These are phyloP conservation scores for Triops cancriformis DNA, from an alignment of 1,140 invertebrate species.

Conservation along the genomic window DNA sequence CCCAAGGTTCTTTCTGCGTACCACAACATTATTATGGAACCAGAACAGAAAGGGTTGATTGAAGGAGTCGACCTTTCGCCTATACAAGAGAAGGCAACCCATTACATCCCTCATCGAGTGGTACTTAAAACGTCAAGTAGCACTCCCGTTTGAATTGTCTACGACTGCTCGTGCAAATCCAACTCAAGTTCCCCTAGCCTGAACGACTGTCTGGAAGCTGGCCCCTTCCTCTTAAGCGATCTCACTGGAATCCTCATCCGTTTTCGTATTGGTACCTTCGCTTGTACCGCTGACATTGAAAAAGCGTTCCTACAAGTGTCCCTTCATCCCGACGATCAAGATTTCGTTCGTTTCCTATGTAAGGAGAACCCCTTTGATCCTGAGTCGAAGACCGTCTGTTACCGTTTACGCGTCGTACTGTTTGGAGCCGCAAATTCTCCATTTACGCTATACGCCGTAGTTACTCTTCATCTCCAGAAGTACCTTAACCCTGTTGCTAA, in stretches of 20 bases:
- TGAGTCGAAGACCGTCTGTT: background rate
- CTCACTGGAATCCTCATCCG: too few species aligned
- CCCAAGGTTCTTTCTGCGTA: background rate
- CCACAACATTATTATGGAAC: constrained; percentile 13
- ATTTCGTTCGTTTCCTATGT: constrained; percentile 22
- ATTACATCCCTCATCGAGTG: too few species aligned
- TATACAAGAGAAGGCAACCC: too few species aligned
- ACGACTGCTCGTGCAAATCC: constrained; percentile 20
- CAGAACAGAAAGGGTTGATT: background rate
- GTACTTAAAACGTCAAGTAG: constrained; percentile 4
- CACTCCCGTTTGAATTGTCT: constrained; percentile 3
- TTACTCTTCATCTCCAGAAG: background rate
- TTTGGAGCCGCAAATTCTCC: too few species aligned
- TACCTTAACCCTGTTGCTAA: background rate
- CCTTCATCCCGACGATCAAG: too few species aligned
- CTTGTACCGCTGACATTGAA: too few species aligned
- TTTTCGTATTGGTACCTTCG: too few species aligned
- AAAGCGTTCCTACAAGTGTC: too few species aligned
- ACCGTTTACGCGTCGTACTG: constrained; percentile 15
- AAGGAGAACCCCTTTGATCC: constrained; percentile 14
- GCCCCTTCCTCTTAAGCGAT: too few species aligned
- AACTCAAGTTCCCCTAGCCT: too few species aligned
- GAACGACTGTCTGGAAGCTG: too few species aligned
- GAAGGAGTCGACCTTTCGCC: background rate
- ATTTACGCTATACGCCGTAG: constrained; percentile 16